Conservation (phyloP, 2,888 invertebrate species). For the Muschampia plurimacula region DNA sequence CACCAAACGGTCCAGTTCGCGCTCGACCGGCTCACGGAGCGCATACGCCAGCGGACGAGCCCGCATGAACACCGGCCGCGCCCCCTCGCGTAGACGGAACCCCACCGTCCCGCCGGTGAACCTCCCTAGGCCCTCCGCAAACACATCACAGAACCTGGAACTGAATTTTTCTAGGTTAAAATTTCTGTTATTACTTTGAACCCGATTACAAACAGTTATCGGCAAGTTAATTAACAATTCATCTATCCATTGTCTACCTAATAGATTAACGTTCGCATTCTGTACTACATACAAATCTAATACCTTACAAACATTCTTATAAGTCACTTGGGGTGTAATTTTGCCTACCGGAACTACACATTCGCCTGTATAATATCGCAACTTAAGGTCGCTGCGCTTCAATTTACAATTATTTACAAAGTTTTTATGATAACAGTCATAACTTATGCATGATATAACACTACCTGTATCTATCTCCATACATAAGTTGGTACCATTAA, state of each 20-base stretch:
- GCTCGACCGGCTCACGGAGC: too few species aligned
- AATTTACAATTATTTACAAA: too few species aligned
- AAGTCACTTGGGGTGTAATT: not conserved
- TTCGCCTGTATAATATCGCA: not conserved
- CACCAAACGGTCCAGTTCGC: too few species aligned
- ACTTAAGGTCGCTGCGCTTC: not conserved
- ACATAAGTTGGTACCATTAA: too few species aligned
- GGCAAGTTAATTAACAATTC: not conserved
- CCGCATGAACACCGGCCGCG: too few species aligned
- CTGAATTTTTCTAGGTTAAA: not conserved
- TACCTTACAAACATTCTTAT: not conserved
- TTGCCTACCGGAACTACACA: not conserved
- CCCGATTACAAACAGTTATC: not conserved
- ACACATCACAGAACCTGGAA: not conserved
- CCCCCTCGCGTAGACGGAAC: not conserved
- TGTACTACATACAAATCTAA: not conserved
- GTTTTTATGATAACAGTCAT: too few species aligned
- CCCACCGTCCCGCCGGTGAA: not conserved
- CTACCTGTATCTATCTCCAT: too few species aligned
- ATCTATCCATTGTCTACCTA: not conserved
- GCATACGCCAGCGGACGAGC: too few species aligned
- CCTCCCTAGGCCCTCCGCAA: not conserved
- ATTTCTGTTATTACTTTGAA: not conserved
- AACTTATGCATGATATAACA: too few species aligned
- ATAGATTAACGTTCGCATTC: not conserved